Evolutionary conservation across 2,888 invertebrate genomes (phyloP).

Genomic region (Stenurella melanura): DNA sequence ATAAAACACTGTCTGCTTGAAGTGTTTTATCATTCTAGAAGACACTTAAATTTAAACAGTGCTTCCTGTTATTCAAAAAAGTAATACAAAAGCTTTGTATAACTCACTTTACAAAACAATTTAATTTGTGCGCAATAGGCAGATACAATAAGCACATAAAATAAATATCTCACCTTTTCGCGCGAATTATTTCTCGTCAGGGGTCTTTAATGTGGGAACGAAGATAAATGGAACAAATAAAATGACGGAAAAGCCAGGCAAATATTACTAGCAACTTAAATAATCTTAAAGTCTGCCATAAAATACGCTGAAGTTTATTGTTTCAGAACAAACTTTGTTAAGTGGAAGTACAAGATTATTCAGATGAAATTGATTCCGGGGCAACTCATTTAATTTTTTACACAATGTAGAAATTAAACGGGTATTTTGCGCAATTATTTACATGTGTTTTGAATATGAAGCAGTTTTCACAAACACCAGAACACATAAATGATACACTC

Average conservation of each 20-base stretch:
- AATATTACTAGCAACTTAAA: not conserved
- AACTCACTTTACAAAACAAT: slow-evolving; percentile 1
- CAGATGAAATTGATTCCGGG: no score
- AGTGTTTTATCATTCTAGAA: not conserved
- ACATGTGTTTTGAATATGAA: no score
- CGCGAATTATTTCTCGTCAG: not conserved
- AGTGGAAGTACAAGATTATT: not conserved
- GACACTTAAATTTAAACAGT: not conserved
- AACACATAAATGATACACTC: no score
- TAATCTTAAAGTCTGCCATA: not conserved
- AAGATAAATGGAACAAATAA: slow-evolving; percentile 7
- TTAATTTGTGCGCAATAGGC: not conserved
- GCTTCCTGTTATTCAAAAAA: not conserved
- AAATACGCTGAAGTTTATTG: not conserved
- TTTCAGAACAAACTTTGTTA: not conserved
- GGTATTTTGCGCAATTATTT: no score
- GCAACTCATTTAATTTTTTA: no score
- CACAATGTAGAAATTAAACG: no score
- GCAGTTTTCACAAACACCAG: no score
- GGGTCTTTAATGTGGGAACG: not conserved
- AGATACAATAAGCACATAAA: slow-evolving; percentile 7
- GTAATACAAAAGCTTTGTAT: not conserved
- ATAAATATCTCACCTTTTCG: not conserved
- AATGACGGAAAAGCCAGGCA: not conserved
- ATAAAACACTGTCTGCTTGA: not conserved